Evolutionary conservation across 2,888 invertebrate species (phyloP).

Genomic region (Lasius platythorax): DNA sequence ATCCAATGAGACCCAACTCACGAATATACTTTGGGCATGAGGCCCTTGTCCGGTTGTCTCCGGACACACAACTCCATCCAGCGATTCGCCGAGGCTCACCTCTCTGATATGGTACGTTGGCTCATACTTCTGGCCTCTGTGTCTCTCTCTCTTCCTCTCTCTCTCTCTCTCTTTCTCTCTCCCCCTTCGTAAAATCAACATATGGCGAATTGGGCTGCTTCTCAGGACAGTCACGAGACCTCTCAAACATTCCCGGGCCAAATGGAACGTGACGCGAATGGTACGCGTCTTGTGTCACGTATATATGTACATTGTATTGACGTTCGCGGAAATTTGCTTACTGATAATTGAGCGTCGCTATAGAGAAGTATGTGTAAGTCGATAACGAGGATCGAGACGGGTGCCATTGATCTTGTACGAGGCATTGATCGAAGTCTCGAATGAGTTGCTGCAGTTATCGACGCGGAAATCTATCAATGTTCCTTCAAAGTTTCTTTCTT

Average conservation of each 20-base stretch:
- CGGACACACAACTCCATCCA: constrained; percentile 42
- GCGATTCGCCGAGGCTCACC: constrained; percentile 28
- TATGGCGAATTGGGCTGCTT: constrained; percentile 63
- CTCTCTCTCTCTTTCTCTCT: constrained; percentile 6
- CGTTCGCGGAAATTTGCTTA: constrained; percentile 26
- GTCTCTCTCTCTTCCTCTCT: neutral
- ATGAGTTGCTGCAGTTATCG: neutral
- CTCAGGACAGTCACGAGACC: constrained; percentile 64
- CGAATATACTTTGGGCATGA: constrained; percentile 56
- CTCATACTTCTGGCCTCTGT: constrained; percentile 8
- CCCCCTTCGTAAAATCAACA: constrained; percentile 33
- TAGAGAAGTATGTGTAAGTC: neutral
- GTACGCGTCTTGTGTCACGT: neutral
- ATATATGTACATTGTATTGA: neutral
- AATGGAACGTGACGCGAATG: constrained; percentile 68
- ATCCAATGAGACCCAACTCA: constrained; percentile 52
- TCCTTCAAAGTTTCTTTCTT: neutral
- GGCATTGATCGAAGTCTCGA: neutral
- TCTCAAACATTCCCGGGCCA: constrained; percentile 60
- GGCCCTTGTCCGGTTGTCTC: constrained; percentile 53
- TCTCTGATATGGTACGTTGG: constrained; percentile 42
- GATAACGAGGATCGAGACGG: neutral
- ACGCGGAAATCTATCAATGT: constrained; percentile 6
- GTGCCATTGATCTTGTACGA: neutral
- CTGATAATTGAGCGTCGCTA: constrained; percentile 12